Evolutionary conservation across 1,140 invertebrate genomes (phyloP), one percentile per base, ranked within the genome.

Genomic region (Conopomorpha cramerella): DNA sequence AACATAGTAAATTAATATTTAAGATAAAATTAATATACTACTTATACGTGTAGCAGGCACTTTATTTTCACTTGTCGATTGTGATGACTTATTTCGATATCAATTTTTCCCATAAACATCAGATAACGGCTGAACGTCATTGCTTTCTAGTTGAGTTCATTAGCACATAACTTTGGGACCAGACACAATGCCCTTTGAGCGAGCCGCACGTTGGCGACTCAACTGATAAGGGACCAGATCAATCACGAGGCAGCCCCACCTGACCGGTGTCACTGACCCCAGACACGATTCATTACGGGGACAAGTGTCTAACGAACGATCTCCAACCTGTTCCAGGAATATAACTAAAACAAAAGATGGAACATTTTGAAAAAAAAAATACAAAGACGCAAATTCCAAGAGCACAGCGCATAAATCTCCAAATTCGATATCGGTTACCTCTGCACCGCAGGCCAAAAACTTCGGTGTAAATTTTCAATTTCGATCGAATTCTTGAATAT

Each of bases 131-230:
- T n/a, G n/a, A n/a, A n/a, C n/a, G n/a, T n/a, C n/a, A n/a, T n/a
- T n/a, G 19, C 19, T 23, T 23, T 23, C 19, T 23, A 23, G 4
- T 23, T 23, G 19, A 30, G 26, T 28, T 33, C 47, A 60, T 64
- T 56, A 62, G 48, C 44, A 55, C 45, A 57, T 50, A 52, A 43
- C 46, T 53, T 42, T 49, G 38, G 51, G 43, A 46, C 41, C 46
- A 44, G 44, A 58, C 50, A 74, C 70, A 74, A 70, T 74, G 55
- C 51, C 50, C 63, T 71, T 74, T 74, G 70, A 72, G 54, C 57
- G 49, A 38, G 59, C 70, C 66, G 66, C 60, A 60, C 51, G 62
- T 58, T 60, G 63, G 60, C 60, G 64, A 68, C 64, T 61, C 50
- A 47, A 52, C 41, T 67, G 66, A 71, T 71, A 70, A 67, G 55